Base-by-base conservation (phyloP, 2,113 vertebrate genomes). In the Mesocricetus auratus region DNA sequence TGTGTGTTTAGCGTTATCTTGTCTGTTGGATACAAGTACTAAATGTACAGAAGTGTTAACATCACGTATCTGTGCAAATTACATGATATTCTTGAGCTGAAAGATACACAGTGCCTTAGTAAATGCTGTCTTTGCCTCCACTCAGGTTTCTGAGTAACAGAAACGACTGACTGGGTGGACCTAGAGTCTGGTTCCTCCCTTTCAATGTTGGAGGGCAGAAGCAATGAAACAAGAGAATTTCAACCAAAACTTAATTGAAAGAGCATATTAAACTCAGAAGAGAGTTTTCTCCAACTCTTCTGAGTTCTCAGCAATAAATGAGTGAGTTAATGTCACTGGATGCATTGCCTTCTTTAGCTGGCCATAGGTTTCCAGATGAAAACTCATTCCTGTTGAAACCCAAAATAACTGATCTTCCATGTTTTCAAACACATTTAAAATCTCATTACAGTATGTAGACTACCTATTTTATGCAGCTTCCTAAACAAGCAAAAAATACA, bases 331-430 rank as follows among this genome's bases (percentile, higher is more conserved):
- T n/a, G 21, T 22, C 12, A 16, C 33, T 85, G 36, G 66, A 64
- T 2, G 1, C 0, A 62, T 42, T 53, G 16, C 10, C 22, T 93
- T 94, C 15, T 82, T 95, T 56, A 45, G 50, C 29, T 33, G 93
- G 62, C 7, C 36, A 56, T 94, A 36, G n/a, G 19, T 75, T 50
- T 95, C 24, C 47, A 39, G 47, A 45, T 69, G 53, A 91, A 94
- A 89, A 62, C 86, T 91, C 66, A 83, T 64, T 36, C 53, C 13
- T 56, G 9, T 26, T 82, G 31, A 33, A 93, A 19, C 31, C 62
- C 62, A 81, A 39, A 95, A 82, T 91, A 97, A 47, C 60, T 77
- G 39, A 31, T 66, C 88, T 90, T 83, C 60, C n/a, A 53, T 39
- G 82, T 50, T 78, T 78, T 24, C 73, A 24, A 69, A 22, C 22